Percentiles rank a stretch among this genome's conserved stretches.
Conservation (phyloP, 2,888 invertebrate species). For the Spilarctia lutea region DNA sequence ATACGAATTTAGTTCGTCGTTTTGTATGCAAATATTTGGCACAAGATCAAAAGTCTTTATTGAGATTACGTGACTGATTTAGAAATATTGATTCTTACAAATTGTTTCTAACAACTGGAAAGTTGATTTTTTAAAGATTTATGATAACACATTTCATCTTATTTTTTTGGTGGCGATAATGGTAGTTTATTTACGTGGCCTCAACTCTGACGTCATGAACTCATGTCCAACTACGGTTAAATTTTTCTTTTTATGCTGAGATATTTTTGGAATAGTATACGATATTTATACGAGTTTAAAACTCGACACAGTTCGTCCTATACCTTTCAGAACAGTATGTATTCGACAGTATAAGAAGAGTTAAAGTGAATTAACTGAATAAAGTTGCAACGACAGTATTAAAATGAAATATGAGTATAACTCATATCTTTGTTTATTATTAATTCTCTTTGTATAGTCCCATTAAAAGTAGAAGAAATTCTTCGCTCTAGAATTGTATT, state of each 20-base stretch:
- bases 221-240: background rate
- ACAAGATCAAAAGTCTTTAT: too few relatives aligned
- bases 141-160: background rate
- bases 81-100: too few relatives aligned
- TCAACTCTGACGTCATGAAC: background rate
- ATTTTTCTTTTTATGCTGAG: background rate
- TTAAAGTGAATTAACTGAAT: background rate
- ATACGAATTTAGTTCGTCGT: background rate
- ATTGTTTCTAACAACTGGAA: background rate
- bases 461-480: too few relatives aligned
- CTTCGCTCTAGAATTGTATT: too few relatives aligned
- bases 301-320: background rate
- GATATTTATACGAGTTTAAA: background rate
- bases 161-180: background rate
- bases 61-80: too few relatives aligned
- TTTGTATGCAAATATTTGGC: background rate
- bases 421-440: background rate
- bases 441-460: too few relatives aligned
- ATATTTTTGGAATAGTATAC: background rate
- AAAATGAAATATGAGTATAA: background rate
- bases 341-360: background rate
- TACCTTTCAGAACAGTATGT: background rate
- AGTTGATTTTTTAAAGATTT: background rate
- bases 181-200: background rate
- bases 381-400: background rate